Conservation (phyloP, 2,113 vertebrate genomes). For the Lipotes vexillifer region DNA sequence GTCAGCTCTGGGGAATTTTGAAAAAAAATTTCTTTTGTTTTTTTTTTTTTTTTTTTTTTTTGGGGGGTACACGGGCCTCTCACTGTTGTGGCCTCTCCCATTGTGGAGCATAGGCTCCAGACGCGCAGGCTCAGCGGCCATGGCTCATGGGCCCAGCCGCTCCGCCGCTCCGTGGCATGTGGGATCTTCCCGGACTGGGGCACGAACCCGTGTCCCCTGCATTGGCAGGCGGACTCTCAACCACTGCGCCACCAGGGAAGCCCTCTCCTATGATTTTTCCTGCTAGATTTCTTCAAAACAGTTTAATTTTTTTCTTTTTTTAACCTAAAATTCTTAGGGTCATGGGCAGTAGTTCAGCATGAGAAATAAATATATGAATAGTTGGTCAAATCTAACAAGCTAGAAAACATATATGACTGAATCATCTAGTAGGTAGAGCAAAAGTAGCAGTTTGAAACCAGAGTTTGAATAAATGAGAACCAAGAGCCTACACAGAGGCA, state of each 20-base stretch:
- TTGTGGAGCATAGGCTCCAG: no score
- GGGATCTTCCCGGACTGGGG: no score
- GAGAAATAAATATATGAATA: background rate
- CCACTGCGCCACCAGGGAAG: no score
- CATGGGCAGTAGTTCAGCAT: background rate
- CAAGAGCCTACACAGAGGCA: background rate
- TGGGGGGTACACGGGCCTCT: accelerated
- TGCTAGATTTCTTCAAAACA: background rate
- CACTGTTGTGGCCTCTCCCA: no score
- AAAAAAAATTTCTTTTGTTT: background rate
- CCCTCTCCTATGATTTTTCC: background rate
- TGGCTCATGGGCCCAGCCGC: no score
- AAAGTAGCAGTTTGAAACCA: background rate
- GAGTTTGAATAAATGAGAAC: background rate
- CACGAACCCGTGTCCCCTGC: no score
- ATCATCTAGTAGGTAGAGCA: background rate
- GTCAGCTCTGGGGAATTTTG: background rate
- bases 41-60: no score
- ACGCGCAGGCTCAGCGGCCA: no score
- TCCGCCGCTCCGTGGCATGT: no score
- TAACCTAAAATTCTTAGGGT: background rate
- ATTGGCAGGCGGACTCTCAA: no score
- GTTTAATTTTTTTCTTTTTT: background rate
- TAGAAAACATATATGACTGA: background rate
- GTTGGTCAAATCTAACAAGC: background rate